phyloP scores from a whole-genome alignment of 2,888 invertebrate species.

The Drosophila recens region DNA sequence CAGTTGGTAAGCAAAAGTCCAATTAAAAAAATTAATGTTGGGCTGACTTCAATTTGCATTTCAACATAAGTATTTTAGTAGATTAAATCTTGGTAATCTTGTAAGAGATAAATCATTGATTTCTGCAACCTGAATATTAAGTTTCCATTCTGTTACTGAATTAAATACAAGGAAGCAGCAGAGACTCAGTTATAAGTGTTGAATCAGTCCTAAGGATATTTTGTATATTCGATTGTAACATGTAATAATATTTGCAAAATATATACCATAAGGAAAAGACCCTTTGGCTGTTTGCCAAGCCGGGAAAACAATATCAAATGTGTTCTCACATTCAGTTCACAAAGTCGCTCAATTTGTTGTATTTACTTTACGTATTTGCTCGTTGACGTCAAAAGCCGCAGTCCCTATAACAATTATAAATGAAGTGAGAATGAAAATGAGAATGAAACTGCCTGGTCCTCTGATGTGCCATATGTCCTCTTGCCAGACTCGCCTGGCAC shows the following conservation, averaged over 20 bases:
- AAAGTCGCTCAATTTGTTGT: slow-evolving; percentile 27
- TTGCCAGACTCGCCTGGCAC: slow-evolving; percentile 8
- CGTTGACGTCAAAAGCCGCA: slow-evolving; percentile 60
- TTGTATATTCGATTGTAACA: slow-evolving; percentile 10
- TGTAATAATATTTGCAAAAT: slow-evolving; percentile 38
- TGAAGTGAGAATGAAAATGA: slow-evolving; percentile 43
- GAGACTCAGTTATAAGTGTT: not conserved
- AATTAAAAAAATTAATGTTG: slow-evolving; percentile 40
- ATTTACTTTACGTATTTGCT: slow-evolving; percentile 46
- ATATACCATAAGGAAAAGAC: slow-evolving; percentile 26
- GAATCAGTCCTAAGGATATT: slow-evolving; percentile 29
- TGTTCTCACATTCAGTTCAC: slow-evolving; percentile 42
- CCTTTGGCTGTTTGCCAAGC: slow-evolving; percentile 38
- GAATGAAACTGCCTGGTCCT: slow-evolving; percentile 24
- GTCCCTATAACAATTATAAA: slow-evolving; percentile 57
- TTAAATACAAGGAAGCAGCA: slow-evolving; percentile 17
- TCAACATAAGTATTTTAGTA: not conserved
- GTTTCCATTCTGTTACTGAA: slow-evolving; percentile 16
- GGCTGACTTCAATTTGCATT: slow-evolving; percentile 20
- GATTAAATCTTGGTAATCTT: not conserved
- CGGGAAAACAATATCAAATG: slow-evolving; percentile 44
- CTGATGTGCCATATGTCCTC: slow-evolving; percentile 14
- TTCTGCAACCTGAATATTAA: not conserved
- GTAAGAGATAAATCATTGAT: not conserved
- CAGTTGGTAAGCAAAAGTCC: slow-evolving; percentile 56